Evolutionary conservation across 2,113 vertebrate species (phyloP), one percentile per base, ranked within the genome.

Genomic region (Ranitomeya imitator): DNA sequence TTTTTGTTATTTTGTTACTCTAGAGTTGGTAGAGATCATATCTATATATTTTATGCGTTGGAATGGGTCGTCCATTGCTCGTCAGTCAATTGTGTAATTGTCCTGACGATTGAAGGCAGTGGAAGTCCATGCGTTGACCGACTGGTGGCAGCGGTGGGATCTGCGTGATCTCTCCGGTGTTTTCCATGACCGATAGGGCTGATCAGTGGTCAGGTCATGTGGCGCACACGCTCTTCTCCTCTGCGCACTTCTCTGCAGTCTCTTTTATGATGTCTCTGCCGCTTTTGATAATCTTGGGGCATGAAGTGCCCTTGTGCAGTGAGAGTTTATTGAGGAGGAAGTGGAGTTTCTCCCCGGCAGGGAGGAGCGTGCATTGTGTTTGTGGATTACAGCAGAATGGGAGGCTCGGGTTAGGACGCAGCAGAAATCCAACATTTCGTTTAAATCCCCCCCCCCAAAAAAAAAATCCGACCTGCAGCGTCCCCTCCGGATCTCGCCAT

Each of bases 301-400:
- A 63, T 45, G 31, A 65, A 83, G 80, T 83, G 80, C 65, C 80
- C 65, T 83, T 83, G 81, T 67, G 81, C 63, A 52, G 31, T 6
- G 45, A 54, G 81, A 83, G 81, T 52, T 19, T 52, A 51, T 16
- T 67, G 81, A 83, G 81, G 81, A 83, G 81, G 81, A 83, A 83
- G 81, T 83, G 13, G 60, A 69, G 81, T 54, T 7, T 77, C 19
- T 81, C 79, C 79, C 55, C n/a, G 13, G n/a, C 79, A 54, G 81
- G 81, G 81, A 83, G 81, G 81, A 83, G 81, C 45, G 26, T 23
- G 59, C 45, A 83, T 83, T 83, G 81, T 83, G 61, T 67, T 52
- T 54, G 21, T 13, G 31, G 78, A 59, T 31, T 57, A 18, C 54
- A 80, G 55, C 59, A 67, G 81, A 54, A 69, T 83, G 81, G 52